Conservation (phyloP, 2,113 vertebrate genomes). For the Anolis carolinensis region DNA sequence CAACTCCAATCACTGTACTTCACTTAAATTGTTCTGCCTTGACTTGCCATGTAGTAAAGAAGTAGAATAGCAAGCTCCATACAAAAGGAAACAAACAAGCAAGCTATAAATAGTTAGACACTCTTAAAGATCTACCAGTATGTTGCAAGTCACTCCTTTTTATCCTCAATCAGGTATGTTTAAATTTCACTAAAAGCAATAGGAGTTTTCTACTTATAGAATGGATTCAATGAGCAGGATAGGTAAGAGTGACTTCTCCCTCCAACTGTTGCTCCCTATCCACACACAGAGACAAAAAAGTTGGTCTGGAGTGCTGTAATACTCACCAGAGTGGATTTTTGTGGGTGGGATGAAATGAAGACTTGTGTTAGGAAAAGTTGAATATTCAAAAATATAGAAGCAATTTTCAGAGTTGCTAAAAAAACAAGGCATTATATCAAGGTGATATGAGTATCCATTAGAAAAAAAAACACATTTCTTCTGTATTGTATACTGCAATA, state of each 20-base stretch:
- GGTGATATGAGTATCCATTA: background rate
- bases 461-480: background rate
- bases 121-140: background rate
- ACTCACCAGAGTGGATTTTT: background rate
- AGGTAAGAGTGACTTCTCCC: background rate
- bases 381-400: background rate
- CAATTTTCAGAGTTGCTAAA: background rate
- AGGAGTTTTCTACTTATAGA: background rate
- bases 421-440: background rate
- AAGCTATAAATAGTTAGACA: background rate
- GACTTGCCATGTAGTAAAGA: background rate
- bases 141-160: background rate
- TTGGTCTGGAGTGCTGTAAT: background rate
- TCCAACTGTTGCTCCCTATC: background rate
- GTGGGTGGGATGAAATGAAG: background rate
- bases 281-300: background rate
- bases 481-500: background rate
- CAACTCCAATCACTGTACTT: slow-evolving; percentile 3
- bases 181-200: background rate
- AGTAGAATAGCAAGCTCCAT: background rate
- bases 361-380: background rate
- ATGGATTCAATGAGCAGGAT: background rate
- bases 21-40: background rate
- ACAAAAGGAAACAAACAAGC: background rate
- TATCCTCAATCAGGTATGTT: background rate